Base-by-base conservation (phyloP, 2,113 vertebrate species). In the Tyrannus savana region DNA sequence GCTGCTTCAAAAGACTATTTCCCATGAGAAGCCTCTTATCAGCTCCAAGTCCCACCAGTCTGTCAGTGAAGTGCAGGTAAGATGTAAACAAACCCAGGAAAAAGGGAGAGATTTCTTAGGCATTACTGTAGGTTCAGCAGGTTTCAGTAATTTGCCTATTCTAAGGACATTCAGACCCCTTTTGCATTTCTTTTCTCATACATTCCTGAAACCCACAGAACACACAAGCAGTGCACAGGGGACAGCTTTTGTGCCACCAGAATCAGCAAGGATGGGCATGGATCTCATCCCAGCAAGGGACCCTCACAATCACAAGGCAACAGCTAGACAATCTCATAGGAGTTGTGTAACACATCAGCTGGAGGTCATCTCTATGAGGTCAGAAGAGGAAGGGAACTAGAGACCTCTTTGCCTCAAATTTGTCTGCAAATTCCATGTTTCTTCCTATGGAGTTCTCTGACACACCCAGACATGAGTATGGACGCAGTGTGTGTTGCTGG, bases 391-490 rank as follows among this genome's bases (percentile, higher is more conserved):
- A 66, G 56, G 24, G 31, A 91, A 77, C 24, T 42, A 46, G n/a
- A 63, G 35, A 81, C 15, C 31, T 59, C 6, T n/a, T n/a, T 74
- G 42, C 41, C n/a, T 19, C 13, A 75, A 7, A 74, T 87, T 81
- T 91, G 23, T 2, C n/a, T 33, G 13, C 33, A 46, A 1, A 41
- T 59, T 75, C 31, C 22, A 30, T 0, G 0, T 75, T 63, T 71
- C 44, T 68, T 87, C 37, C 56, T 41, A 4, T 2, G 6, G 23
- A 76, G 33, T 31, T 42, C 41, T 82, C 42, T 44, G 67, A n/a
- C 68, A 52, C 35, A 53, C 10, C 27, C 52, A 77, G 14, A 15
- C 17, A 6, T 5, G 30, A 37, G 7, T 13, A 25, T 1, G 24
- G 52, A 42, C 47, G 47, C 30, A 53, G 15, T 16, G 27, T 0